Evolutionary conservation across 2,797 vertebrate species (phyloP), one percentile per base, ranked within the genome.

Genomic region (Brachyalestes nurse): DNA sequence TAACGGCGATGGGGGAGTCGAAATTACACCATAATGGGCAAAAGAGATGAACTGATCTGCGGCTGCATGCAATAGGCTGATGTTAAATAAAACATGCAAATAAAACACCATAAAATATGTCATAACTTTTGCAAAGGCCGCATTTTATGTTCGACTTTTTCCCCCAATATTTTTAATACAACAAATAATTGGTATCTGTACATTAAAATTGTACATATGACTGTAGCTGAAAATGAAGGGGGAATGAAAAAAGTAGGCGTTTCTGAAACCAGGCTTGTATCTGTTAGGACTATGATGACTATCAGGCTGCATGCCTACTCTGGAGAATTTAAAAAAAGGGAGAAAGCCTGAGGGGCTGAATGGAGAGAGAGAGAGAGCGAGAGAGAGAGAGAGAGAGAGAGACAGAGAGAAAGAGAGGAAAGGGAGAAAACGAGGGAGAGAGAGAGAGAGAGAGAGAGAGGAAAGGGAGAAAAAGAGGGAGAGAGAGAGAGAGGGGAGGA

Each of bases 291-390:
- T 58, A 42, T 17, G 7, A 21, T 34, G 28, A 72, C 57, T 16
- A 72, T 21, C 4, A 14, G 9, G 5, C 53, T n/a, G 9, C 12
- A 57, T 6, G 2, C 9, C 25, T 72, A 16, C 71, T 72, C 25
- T 57, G 53, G 25, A 57, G 71, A 72, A 72, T 57, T 72, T 0
- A 60, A 81, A 80, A 86, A 70, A 80, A 77, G 55, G 73, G 83
- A 86, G 81, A 82, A 80, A 86, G 79, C 70, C 62, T 6, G 60
- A 70, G 73, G 62, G 75, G 49, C 16, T 12, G 7, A 21, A 16
- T 42, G 23, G 38, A 14, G 57, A 28, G 38, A 23, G n/a, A 42
- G 34, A 28, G 47, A 34, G 17, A 9, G 2, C 34, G 77, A 40
- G 65, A 28, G 25, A 23, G 69, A 14, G 45, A 49, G 40, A 34